A percentile compares a stretch with the other conserved stretches of the same genome.
Conservation (phyloP, 2,797 vertebrate genomes). For the Tapirus indicus region DNA sequence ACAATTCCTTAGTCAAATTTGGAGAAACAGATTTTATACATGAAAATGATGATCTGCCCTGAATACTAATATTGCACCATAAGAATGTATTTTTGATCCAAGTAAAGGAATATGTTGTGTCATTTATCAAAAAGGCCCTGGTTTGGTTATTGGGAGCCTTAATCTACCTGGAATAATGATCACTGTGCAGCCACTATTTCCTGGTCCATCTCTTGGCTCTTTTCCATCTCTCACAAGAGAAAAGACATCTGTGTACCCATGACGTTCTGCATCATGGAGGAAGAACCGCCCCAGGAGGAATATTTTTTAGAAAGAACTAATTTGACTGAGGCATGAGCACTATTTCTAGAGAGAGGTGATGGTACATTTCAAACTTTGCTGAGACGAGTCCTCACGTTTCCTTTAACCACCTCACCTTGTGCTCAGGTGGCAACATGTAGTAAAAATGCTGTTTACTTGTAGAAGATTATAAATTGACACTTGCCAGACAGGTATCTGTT, state of each 20-base stretch:
- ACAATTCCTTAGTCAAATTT: not conserved
- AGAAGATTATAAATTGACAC: not conserved
- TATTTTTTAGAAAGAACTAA: not conserved
- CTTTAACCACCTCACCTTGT: not conserved
- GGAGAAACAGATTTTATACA: not conserved
- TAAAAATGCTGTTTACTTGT: not conserved
- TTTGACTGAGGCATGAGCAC: not conserved
- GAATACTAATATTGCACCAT: not conserved
- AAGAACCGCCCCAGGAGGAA: not conserved
- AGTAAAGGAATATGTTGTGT: not conserved
- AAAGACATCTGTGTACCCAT: not conserved
- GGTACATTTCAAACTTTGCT: not conserved
- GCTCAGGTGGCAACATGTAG: not conserved
- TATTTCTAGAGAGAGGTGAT: conserved; percentile 25
- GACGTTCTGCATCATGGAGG: not conserved
- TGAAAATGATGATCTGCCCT: not conserved
- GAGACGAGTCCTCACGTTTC: not conserved
- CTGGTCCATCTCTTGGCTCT: not conserved
- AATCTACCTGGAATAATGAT: not conserved
- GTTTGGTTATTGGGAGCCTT: not conserved
- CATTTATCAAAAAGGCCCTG: not conserved
- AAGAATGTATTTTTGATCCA: not conserved
- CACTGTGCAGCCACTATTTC: not conserved
- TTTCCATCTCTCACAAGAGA: not conserved
- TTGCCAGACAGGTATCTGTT: not conserved